A percentile compares a stretch with the other conserved stretches of the same genome.
phyloP scores from a whole-genome alignment of 2,888 invertebrate species.

The Portevinia maculata region DNA sequence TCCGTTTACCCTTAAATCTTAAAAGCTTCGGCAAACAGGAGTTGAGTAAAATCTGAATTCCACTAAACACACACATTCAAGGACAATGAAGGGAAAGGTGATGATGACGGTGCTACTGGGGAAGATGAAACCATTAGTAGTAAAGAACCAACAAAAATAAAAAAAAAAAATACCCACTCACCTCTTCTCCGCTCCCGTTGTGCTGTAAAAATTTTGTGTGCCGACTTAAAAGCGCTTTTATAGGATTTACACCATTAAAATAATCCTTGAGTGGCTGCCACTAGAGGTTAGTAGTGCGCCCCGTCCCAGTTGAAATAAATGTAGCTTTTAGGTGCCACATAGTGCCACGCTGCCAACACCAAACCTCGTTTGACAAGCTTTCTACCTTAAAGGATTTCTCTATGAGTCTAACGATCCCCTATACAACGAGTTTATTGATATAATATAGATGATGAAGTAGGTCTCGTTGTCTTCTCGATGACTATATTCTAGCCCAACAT shows the following conservation, averaged over 20 bases:
- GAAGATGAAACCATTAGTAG: slow-evolving; percentile 52
- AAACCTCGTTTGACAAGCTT: slow-evolving; percentile 15
- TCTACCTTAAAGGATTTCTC: slow-evolving; percentile 42
- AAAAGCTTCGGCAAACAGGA: slow-evolving; percentile 62
- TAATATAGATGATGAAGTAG: slow-evolving; percentile 19
- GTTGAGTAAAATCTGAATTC: slow-evolving; percentile 37
- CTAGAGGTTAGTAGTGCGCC: slow-evolving; percentile 53
- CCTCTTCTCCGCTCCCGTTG: slow-evolving; percentile 22
- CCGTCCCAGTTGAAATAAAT: slow-evolving; percentile 12
- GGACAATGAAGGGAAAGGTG: slow-evolving; percentile 44
- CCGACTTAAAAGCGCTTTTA: slow-evolving; percentile 65
- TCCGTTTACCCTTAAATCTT: slow-evolving; percentile 33
- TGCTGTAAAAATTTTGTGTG: slow-evolving; percentile 46
- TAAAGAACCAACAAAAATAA: no score
- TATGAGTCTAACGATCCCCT: not conserved
- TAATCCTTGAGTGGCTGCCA: slow-evolving; percentile 57
- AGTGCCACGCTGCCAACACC: slow-evolving; percentile 42
- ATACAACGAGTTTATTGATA: not conserved
- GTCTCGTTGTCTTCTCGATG: slow-evolving; percentile 7
- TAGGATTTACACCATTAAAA: slow-evolving; percentile 62
- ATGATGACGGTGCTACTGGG: not conserved
- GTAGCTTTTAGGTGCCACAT: slow-evolving; percentile 13
- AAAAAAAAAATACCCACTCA: slow-evolving; percentile 17
- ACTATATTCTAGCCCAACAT: slow-evolving; percentile 30
- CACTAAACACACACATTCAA: slow-evolving; percentile 32